phyloP scores from a whole-genome alignment of 2,113 vertebrate species.

The Trinectes maculatus region DNA sequence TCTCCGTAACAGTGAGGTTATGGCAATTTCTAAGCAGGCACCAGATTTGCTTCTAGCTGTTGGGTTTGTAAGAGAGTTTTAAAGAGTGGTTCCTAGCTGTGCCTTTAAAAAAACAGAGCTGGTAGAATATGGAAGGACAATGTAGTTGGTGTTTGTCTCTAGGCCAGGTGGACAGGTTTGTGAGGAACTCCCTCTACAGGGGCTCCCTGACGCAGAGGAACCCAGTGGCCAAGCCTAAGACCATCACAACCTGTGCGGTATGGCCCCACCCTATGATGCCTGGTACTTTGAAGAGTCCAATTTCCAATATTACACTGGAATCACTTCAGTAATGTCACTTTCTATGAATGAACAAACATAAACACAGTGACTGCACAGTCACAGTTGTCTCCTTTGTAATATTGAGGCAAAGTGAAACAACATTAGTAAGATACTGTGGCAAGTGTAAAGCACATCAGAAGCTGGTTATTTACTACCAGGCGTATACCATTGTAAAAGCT shows the following conservation, averaged over 20 bases:
- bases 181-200: constrained; percentile 80
- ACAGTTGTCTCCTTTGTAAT: too few species aligned
- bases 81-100: not conserved
- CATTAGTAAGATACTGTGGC: too few species aligned
- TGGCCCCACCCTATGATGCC: constrained; percentile 30
- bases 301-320: not conserved
- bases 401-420: too few species aligned
- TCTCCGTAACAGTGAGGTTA: not conserved
- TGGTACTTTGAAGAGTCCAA: constrained; percentile 42
- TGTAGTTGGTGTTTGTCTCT: constrained; percentile 56
- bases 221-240: constrained; percentile 75
- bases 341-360: not conserved
- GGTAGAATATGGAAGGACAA: constrained; percentile 9
- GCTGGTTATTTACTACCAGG: too few species aligned
- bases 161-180: constrained; percentile 74
- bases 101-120: not conserved
- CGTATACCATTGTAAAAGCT: too few species aligned
- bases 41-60: not conserved
- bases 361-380: not conserved
- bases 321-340: not conserved
- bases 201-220: constrained; percentile 89
- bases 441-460: too few species aligned
- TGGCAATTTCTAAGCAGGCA: not conserved
- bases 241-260: constrained; percentile 66
- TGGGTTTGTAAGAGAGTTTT: not conserved